Conservation (phyloP, 2,113 vertebrate genomes). For the Xiphophorus couchianus region DNA sequence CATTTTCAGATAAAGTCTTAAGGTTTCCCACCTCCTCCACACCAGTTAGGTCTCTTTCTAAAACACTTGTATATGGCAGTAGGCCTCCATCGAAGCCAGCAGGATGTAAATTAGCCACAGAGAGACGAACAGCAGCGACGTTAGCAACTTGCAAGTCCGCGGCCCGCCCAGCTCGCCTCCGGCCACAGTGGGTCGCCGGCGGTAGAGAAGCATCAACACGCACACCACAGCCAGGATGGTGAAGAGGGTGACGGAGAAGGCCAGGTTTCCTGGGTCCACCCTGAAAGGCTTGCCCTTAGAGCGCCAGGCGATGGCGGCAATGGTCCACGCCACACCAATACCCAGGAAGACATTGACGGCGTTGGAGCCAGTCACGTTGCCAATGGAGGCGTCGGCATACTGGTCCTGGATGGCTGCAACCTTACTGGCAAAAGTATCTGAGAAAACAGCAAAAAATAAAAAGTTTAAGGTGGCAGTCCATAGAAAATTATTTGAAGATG, state of each 20-base stretch:
- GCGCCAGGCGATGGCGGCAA: conserved; percentile 82
- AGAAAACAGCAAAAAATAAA: neutral
- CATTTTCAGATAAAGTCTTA: conserved; percentile 10
- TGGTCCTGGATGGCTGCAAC: conserved; percentile 88
- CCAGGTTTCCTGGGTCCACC: conserved; percentile 83
- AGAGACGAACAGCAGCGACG: conserved; percentile 74
- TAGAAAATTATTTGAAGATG: too few relatives aligned
- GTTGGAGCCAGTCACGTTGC: conserved; percentile 86
- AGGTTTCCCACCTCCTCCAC: neutral
- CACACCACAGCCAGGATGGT: conserved; percentile 79
- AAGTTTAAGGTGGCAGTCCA: neutral
- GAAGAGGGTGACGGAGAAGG: conserved; percentile 86
- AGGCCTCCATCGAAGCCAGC: conserved; percentile 83
- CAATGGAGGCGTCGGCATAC: conserved; percentile 85
- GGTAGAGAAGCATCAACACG: conserved; percentile 79
- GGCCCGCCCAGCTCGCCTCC: conserved; percentile 85
- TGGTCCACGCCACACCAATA: conserved; percentile 86
- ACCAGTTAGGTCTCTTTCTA: conserved; percentile 60
- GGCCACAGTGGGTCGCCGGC: conserved; percentile 74
- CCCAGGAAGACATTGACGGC: conserved; percentile 87
- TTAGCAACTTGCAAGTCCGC: conserved; percentile 80
- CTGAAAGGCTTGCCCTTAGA: conserved; percentile 75
- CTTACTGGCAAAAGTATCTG: conserved; percentile 86
- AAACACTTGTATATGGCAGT: conserved; percentile 82
- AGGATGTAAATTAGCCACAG: conserved; percentile 86